phyloP scores from a whole-genome alignment of 2,797 vertebrate species.

The Merluccius polli region DNA sequence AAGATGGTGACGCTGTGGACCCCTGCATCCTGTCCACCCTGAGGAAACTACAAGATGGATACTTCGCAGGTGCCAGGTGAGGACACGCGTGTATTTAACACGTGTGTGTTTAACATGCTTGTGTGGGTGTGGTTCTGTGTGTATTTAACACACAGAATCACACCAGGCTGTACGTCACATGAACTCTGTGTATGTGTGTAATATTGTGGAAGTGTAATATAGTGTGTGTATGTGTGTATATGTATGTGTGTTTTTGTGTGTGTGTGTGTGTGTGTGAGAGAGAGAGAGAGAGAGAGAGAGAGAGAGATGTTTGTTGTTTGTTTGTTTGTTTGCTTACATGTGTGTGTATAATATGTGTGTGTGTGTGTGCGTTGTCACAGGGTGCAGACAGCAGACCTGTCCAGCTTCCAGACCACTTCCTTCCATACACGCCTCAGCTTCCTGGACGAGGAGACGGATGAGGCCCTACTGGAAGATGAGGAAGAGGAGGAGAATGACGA shows the following conservation, averaged over 20 bases:
- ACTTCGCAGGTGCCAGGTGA: slow-evolving; percentile 95
- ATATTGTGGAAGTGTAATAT: neutral
- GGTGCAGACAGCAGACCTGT: slow-evolving; percentile 87
- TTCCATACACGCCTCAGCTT: slow-evolving; percentile 93
- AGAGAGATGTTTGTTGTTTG: no score
- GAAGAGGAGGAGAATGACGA: slow-evolving; percentile 66
- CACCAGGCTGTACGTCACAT: no score
- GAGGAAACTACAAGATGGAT: slow-evolving; percentile 94
- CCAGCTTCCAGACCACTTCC: slow-evolving; percentile 91
- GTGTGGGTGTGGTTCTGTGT: no score
- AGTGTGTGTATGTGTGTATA: neutral
- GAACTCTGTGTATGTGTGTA: no score
- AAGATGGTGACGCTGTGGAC: slow-evolving; percentile 87
- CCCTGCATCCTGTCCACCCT: slow-evolving; percentile 88
- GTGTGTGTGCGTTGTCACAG: slow-evolving; percentile 59
- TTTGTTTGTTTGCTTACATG: neutral
- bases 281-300: no score
- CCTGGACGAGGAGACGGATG: slow-evolving; percentile 83
- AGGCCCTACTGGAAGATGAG: slow-evolving; percentile 78
- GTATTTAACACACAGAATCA: neutral
- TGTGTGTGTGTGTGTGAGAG: neutral
- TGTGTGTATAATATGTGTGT: neutral
- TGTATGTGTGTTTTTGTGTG: slow-evolving; percentile 1
- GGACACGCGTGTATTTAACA: neutral
- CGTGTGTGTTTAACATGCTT: neutral